Evolutionary conservation across 1,140 invertebrate species (phyloP), one percentile per base, ranked within the genome.

Genomic region (Philotrypesis tridentata): DNA sequence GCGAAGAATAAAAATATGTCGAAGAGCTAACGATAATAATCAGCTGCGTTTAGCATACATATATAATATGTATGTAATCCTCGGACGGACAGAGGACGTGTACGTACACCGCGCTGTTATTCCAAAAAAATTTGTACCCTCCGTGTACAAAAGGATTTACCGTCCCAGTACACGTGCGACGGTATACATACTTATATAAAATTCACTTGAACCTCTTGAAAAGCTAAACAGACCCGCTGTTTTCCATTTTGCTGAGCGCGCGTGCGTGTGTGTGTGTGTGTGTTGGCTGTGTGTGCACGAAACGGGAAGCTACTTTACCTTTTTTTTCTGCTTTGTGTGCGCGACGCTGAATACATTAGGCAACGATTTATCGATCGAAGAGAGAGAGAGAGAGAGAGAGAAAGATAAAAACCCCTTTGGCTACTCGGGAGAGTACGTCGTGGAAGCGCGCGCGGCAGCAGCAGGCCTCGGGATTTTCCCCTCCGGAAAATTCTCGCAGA

Each of bases 321-420:
- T 5, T 9, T 37, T 37, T 37, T 9, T 79, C 37, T 31, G 48
- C 48, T 43, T 79, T 60, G 73, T 29, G 60, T 33, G 65, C 76
- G 37, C 40, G 63, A 67, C 74, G 40, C 25, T 25, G 77, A 70
- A 79, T 79, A 79, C 43, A 71, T 79, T 79, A 79, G 43, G 61
- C 31, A 27, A 67, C 75, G 67, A 79, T 79, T 79, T 79, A 79
- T 79, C 77, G 77, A 71, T 25, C 67, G 43, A 12, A 65, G 67
- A 55, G 48, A n/a, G 48, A 48, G 48, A 55, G 6, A 55, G 48
- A 55, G n/a, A 65, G 67, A 55, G 48, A n/a, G 48, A 48, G 48
- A 55, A 21, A 55, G 48, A 55, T n/a, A n/a, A n/a, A 60, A 14
- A 70, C 43, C 37, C 74, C 74, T 40, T 77, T 77, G 23, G 76